Base-by-base conservation (phyloP, 2,113 vertebrate species). In the Plecotus auritus region DNA sequence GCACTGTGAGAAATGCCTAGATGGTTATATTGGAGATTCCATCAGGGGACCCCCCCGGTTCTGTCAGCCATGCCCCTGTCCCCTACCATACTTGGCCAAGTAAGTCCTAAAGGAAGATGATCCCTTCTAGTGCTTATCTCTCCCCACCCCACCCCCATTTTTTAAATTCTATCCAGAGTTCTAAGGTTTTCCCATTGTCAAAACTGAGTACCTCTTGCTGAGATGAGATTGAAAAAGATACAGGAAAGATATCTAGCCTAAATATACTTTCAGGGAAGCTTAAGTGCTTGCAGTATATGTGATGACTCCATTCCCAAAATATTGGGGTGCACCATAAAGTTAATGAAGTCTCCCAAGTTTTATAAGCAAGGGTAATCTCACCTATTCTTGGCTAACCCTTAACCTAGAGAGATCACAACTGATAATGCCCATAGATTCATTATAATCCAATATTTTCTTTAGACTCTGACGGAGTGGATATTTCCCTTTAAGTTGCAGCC, bases 11-110 rank as follows among this genome's bases (percentile, higher is more conserved):
- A 98, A 97, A 69, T 99, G 99, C 96, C 98, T 98, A 0, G 98
- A 99, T 0, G 99, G 99, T n/a, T 99, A 98, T 94, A 96, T 99
- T 0, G 96, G 98, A 4, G 98, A 98, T 0, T 83, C 96, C 47
- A 90, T 95, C 96, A 82, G 95, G 49, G 95, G 98, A 95, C 20
- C 96, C 93, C 98, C 98, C 59, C 90, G 96, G 5, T 95, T 97
- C 95, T 99, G 99, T 96, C 97, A 98, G 82, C 99, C 99, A 0
- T 99, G 99, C 35, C 98, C 99, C 74, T 99, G 99, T 83, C 99
- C 99, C 2, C 97, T 99, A 26, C 98, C 99, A 16, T 82, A 97
- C 1, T 54, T 98, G 67, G 99, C 99, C 98, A 99, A 99, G 99
- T 99, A 98, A 85, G 99, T 97, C 37, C 82, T 59, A 11, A 42